Conservation (phyloP, 2,888 invertebrate species). For the Protonemura montana region DNA sequence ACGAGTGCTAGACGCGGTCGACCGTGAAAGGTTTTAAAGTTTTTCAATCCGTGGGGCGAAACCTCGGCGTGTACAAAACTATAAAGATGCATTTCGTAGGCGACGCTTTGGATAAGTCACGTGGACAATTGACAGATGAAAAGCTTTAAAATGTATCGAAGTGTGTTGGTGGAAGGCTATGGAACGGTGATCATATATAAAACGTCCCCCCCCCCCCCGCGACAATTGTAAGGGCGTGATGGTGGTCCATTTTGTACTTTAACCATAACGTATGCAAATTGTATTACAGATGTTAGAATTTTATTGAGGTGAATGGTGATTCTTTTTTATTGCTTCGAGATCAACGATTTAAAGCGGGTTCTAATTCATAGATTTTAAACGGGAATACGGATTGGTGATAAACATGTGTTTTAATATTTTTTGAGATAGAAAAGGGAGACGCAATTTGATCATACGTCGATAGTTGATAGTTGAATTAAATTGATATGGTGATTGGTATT, state of each 20-base stretch:
- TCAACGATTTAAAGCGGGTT: slow-evolving; percentile 19
- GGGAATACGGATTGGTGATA: neutral
- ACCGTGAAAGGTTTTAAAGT: slow-evolving; percentile 24
- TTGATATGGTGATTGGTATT: slow-evolving; percentile 12
- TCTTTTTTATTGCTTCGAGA: slow-evolving; percentile 13
- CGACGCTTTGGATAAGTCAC: neutral
- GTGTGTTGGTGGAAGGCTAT: neutral
- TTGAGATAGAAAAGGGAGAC: neutral
- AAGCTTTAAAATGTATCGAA: slow-evolving; percentile 33
- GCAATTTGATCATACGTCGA: neutral
- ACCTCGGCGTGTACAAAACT: no score
- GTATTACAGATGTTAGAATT: neutral
- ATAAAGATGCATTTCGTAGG: neutral
- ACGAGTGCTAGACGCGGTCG: neutral
- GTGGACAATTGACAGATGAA: slow-evolving; percentile 37
- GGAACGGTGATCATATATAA: slow-evolving; percentile 18
- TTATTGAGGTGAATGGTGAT: slow-evolving; percentile 22
- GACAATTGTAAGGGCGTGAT: slow-evolving; percentile 36
- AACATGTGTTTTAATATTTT: neutral
- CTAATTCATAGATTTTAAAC: slow-evolving; percentile 31
- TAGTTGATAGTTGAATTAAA: neutral
- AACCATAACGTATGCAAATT: slow-evolving; percentile 36
- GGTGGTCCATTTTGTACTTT: neutral
- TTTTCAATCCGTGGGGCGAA: neutral
- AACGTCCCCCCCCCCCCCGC: slow-evolving; percentile 19